These are phyloP conservation scores for Oenanthe oenanthe DNA, from an alignment of 2,113 vertebrate species.

Conservation along the genomic window DNA sequence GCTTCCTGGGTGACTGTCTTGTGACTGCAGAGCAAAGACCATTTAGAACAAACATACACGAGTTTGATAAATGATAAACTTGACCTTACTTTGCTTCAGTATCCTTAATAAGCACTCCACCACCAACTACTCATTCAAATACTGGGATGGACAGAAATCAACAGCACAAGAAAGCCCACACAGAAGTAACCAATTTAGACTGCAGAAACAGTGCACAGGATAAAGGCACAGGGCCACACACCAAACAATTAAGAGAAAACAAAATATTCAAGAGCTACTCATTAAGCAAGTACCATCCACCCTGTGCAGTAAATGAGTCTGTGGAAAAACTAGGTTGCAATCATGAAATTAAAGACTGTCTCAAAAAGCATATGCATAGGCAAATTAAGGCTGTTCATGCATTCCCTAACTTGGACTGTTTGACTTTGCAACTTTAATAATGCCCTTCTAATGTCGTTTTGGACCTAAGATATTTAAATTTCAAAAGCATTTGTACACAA, in stretches of 20 bases:
- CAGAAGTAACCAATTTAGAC: constrained; percentile 9
- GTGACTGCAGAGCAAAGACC: neutral
- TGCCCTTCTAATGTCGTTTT: neutral
- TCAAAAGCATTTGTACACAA: constrained; percentile 35
- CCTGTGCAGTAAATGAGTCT: constrained; percentile 13
- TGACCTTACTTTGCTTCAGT: neutral
- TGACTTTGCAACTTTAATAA: constrained; percentile 13
- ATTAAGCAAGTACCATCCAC: constrained; percentile 39
- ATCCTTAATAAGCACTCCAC: neutral
- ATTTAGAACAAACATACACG: neutral
- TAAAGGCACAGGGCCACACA: constrained; percentile 32
- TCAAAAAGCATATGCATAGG: neutral
- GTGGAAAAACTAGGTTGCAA: constrained; percentile 32
- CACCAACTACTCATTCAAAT: neutral
- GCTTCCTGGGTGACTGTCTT: neutral
- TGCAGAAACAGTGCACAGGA: neutral
- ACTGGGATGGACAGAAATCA: neutral
- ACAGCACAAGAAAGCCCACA: neutral
- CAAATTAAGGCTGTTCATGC: neutral
- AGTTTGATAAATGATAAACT: neutral
- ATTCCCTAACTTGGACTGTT: neutral
- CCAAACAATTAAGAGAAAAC: constrained; percentile 36
- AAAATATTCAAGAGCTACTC: constrained; percentile 49
- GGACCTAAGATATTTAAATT: neutral
- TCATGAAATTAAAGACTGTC: constrained; percentile 45